Percentiles rank a stretch among this genome's conserved stretches.
These are phyloP conservation scores for Recurvirostra avosetta DNA, from an alignment of 2,113 vertebrate genomes.

Conservation along the genomic window DNA sequence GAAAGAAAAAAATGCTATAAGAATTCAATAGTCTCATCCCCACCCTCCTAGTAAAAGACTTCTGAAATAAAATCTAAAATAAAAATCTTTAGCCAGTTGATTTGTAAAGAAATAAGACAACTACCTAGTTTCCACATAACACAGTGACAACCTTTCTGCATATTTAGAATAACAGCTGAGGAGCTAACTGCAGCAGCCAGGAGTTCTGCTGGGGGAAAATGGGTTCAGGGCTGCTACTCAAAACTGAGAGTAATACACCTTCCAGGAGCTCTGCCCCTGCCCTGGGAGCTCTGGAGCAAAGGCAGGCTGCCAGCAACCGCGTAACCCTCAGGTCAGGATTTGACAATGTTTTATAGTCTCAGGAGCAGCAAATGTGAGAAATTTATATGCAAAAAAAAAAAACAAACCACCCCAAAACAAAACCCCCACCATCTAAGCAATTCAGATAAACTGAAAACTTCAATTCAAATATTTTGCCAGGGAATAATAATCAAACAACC, in stretches of 20 bases:
- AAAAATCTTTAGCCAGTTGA: not conserved
- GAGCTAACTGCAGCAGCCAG: not conserved
- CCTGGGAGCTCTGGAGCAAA: not conserved
- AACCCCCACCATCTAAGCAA: not conserved
- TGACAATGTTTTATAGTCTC: not conserved
- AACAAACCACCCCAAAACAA: too few relatives aligned
- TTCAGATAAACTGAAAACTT: not conserved
- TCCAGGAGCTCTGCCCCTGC: not conserved
- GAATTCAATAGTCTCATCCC: not conserved
- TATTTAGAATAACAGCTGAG: not conserved
- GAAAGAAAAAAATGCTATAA: not conserved
- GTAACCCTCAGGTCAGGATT: not conserved
- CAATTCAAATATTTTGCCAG: not conserved
- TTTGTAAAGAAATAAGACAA: not conserved
- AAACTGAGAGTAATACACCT: not conserved
- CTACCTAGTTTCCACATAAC: not conserved
- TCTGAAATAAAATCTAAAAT: not conserved
- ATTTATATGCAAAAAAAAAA: not conserved
- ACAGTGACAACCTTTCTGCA: accelerated
- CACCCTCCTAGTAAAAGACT: not conserved
- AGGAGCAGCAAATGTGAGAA: not conserved
- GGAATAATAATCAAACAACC: not conserved
- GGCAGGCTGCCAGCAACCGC: not conserved
- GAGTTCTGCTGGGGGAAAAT: not conserved
- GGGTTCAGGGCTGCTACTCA: not conserved